Evolutionary conservation across 2,113 vertebrate species (phyloP), one percentile per base, ranked within the genome.

Genomic region (Seriola quinqueradiata): DNA sequence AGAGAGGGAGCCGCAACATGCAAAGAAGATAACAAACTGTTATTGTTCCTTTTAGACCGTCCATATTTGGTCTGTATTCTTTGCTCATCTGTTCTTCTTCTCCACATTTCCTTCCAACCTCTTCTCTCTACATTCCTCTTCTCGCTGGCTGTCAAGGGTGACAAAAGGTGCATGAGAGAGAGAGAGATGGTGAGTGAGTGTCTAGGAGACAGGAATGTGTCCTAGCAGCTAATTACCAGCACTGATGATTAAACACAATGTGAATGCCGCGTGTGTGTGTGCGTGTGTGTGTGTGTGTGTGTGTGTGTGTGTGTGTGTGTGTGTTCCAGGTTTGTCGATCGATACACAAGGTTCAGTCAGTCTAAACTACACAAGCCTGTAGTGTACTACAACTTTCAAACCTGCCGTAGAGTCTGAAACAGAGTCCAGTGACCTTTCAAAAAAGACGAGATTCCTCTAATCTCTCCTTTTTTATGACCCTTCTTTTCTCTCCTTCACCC

Each of bases 181-280:
- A 71, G 72, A 84, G 87, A 82, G 79, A 79, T 23, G 40, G 75
- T 17, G 42, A 87, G 77, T 84, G 79, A 88, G 75, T 80, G 58
- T 88, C 77, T 82, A 40, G 44, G 82, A 78, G 79, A 69, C 28
- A 64, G 63, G 75, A 84, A 85, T 89, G 70, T 77, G 83, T 83
- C 69, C 71, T 67, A 44, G 75, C 48, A 68, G 85, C 84, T 92
- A 87, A 92, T 89, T 87, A 77, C 48, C 71, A 77, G 69, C 50
- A 50, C 71, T 75, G 84, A 89, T 88, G 63, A 92, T 87, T 86
- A 89, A 85, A 82, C 59, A 63, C 36, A 36, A n/a, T 21, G 40
- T 66, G 48, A 65, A 67, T 21, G 2, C n/a, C 32, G 52, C 21
- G 13, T 36, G 34, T 36, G 34, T 36, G 34, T 57, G 54, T 36